Base-by-base conservation (phyloP, 2,113 vertebrate species). In the Eubucco bourcierii region DNA sequence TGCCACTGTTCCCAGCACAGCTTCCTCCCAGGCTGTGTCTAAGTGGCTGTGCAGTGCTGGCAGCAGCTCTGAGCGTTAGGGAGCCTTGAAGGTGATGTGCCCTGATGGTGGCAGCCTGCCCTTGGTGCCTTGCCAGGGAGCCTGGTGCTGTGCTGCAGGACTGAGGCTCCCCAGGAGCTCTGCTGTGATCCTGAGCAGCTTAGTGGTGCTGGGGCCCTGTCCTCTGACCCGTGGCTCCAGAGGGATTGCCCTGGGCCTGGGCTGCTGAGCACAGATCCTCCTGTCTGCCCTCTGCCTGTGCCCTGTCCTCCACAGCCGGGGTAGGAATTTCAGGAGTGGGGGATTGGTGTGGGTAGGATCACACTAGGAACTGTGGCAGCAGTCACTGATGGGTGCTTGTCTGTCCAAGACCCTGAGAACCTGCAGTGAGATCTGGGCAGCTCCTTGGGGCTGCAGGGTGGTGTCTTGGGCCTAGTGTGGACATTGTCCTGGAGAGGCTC, bases 161-260 rank as follows among this genome's bases (percentile, higher is more conserved):
- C 44, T 46, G 46, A 8, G 46, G 46, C 18, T 47, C 17, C 46
- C 46, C 46, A 47, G 46, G 46, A 41, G 46, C 46, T 47, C 46
- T 47, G 46, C 46, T 47, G 27, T 85, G 68, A 75, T 86, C 47
- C 53, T 8, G 41, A 70, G 60, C 33, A 44, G 58, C 60, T 87
- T 12, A 19, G 31, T 77, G 90, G 63, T 88, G 87, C 92, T 58
- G 80, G 86, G 96, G 46, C 75, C 53, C 53, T 77, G 70, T 84
- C 71, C 87, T 96, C 41, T 41, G 41, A 15, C 41, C 41, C 41
- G 90, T 97, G 94, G 73, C 94, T 95, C 91, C 52, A 47, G 16
- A 87, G 14, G 94, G 92, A 93, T 97, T 96, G 84, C 90, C 76
- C 47, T 63, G 80, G 86, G 90, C 88, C 84, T 92, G 70, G 66